Evolutionary conservation across 2,113 vertebrate species (phyloP), one percentile per base, ranked within the genome.

Genomic region (Salvelinus alpinus): DNA sequence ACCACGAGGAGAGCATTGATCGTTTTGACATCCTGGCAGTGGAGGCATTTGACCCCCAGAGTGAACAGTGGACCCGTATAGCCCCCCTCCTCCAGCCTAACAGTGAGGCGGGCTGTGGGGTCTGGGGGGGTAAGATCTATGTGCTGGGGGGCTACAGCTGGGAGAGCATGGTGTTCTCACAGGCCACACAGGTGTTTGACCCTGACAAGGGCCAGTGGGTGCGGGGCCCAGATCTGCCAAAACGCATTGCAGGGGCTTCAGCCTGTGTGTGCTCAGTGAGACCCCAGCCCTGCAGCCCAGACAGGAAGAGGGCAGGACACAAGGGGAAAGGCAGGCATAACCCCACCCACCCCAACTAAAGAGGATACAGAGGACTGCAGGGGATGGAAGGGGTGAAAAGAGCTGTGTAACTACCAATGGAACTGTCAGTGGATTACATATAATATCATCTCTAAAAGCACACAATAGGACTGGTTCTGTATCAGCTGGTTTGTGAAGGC

Each of bases 81-180:
- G 91, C 95, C 0, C 93, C 95, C 0, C 91, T 99, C 74, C 84
- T 96, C 67, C 93, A 95, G 72, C 95, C 97, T 73, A 97, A 95
- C 93, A 99, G 97, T 0, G 97, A 99, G 91, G 97, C 97, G 0
- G 97, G 95, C 0, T 92, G 96, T 38, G 95, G 96, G 0, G 95
- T 96, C 18, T 95, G 95, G 94, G 89, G 91, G 0, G 94, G 93
- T 24, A 93, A 89, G 85, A 96, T 99, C 79, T 99, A 97, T 5
- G 95, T 99, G 80, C 93, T 99, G 0, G 97, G 97, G 0, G 97
- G 97, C 18, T 99, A 98, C 91, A 98, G 96, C 92, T 99, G 97
- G 97, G 96, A 99, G 90, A 93, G 82, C 78, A 97, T 95, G 0
- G 91, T 92, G 38, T 99, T 99, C 90, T 97, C 96, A 76, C 94